Base-by-base conservation (phyloP, 2,888 invertebrate genomes). In the Drosophila quinaria region DNA sequence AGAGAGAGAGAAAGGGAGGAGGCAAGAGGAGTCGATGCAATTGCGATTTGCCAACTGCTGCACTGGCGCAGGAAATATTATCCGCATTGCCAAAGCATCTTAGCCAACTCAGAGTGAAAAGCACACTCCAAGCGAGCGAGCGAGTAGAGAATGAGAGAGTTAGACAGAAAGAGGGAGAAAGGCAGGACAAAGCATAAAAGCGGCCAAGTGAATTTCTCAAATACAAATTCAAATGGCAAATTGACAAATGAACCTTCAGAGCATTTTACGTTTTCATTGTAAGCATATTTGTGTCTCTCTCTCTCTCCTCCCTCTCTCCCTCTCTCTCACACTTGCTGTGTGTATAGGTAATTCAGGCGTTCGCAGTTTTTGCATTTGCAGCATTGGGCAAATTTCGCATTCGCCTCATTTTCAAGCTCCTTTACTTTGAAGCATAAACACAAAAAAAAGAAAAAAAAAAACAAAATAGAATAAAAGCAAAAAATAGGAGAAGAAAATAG, bases 141-240 rank as follows among this genome's bases (percentile, higher is more conserved):
- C 25, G 15, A 35, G 15, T 35, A 51, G n/a, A 35, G 11, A 25
- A 10, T 31, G 17, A 41, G 41, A 31, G 35, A 31, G 25, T 5
- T 25, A 25, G 37, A 35, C n/a, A 31, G 39, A 10, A 33, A 15
- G 10, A 39, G 39, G n/a, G 11, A 2, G 17, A 37, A 67, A 60
- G 60, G 51, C 65, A 66, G 67, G 46, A 74, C 74, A 74, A 77
- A 70, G 75, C 75, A 75, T 70, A 77, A 89, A 87, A 89, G 87
- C 84, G 89, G 89, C 89, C 84, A 84, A 84, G 84, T 84, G 84
- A 84, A 84, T 87, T 84, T 77, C 77, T 83, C 84, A 84, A 89
- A 84, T 89, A 89, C 84, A 84, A 84, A 84, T 84, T 88, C 89
- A 84, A 84, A 89, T 89, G 89, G 87, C 87, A 84, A 84, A 84